Percentiles rank a stretch among this genome's conserved stretches.
phyloP scores from a whole-genome alignment of 64 coral and sea anemone species.

The Stylophora pistillata region DNA sequence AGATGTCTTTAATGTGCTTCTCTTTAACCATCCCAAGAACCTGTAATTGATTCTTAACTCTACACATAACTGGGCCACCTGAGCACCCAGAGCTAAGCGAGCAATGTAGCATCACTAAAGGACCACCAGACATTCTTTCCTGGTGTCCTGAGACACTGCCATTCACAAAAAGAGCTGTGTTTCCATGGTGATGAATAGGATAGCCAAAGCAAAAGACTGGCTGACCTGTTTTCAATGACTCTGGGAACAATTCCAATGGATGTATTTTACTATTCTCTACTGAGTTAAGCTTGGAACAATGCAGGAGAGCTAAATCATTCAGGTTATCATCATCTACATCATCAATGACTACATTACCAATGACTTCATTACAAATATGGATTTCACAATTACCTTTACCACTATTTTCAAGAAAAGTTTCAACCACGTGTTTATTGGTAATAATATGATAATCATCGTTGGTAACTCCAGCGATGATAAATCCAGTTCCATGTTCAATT shows the following conservation, averaged over 20 bases:
- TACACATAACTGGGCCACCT: background rate
- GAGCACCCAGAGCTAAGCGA: background rate
- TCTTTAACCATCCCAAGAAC: background rate
- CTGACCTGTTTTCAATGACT: background rate
- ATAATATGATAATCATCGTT: background rate
- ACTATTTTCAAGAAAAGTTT: background rate
- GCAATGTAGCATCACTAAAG: background rate
- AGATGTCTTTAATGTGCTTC: background rate
- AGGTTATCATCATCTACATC: background rate
- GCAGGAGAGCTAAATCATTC: background rate
- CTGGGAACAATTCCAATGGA: background rate
- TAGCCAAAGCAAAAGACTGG: conserved; percentile 3
- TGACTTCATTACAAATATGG: background rate
- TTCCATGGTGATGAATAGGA: background rate
- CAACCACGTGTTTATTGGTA: background rate
- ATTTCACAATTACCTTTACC: background rate
- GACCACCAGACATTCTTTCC: background rate
- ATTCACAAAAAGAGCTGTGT: background rate
- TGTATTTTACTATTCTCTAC: background rate
- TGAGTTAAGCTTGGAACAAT: background rate
- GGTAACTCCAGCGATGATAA: too few relatives aligned
- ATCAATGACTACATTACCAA: background rate
- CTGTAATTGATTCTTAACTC: background rate
- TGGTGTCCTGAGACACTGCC: conserved; percentile 3
- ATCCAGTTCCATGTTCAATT: conserved; percentile 19